Base-by-base conservation (phyloP, 2,888 invertebrate genomes). In the Oxystoma pomonae region DNA sequence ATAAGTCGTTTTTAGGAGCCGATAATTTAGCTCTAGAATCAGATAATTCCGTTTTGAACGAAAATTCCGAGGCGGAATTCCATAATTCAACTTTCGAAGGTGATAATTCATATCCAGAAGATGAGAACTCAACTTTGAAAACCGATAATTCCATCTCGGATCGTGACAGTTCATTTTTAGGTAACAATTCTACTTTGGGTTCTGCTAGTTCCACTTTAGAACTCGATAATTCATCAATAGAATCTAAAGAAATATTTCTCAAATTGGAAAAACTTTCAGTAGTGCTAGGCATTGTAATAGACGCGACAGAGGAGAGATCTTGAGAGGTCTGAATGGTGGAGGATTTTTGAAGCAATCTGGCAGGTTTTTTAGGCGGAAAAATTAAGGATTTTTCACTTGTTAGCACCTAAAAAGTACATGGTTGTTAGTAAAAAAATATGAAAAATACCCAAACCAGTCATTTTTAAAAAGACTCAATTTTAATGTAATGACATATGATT, bases 361-460 rank as follows among this genome's bases (percentile, higher is more conserved):
- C 80, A 63, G 81, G 80, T 77, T 81, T 81, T 77, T 78, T 81
- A 60, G 81, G 81, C 63, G 80, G 79, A 68, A 53, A 67, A 5
- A 16, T 9, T 5, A 17, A 16, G 16, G 53, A 53, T 16, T 5
- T 53, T 64, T 67, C 61, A 12, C 12, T 35, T 7, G 12, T 35
- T 35, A 35, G 35, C 12, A 35, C 35, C 35, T 35, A 35, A 35
- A 35, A 35, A 7, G 35, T 12, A 35, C 12, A n/a, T n/a, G n/a
- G n/a, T n/a, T n/a, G n/a, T n/a, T n/a, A n/a, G n/a, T n/a, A n/a
- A n/a, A n/a, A n/a, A n/a, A n/a, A n/a, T 12, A 50, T 12, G 50
- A n/a, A 50, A 50, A 50, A 50, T 50, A n/a, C 50, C 9, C 50
- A 12, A 9, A 50, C 9, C n/a, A n/a, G 50, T n/a, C 50, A 50